A percentile compares a stretch with the other conserved stretches of the same genome.
Conservation (phyloP, 1,140 invertebrate species). For the Drosophila orosa region DNA sequence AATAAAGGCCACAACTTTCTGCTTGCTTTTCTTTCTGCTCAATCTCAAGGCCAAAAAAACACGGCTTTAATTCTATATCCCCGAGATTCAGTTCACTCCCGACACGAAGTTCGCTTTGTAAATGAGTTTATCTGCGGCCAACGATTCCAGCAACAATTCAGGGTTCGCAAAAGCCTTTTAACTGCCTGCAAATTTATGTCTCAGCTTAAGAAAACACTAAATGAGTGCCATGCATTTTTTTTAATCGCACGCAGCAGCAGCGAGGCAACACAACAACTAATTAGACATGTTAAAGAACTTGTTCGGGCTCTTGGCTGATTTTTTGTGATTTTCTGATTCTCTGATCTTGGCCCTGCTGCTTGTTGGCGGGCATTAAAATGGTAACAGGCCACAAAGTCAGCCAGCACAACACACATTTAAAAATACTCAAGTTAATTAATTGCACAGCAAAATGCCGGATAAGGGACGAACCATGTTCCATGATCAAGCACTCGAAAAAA, state of each 20-base stretch:
- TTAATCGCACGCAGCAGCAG: conserved; percentile 73
- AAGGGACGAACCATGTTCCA: conserved; percentile 22
- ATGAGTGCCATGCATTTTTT: conserved; percentile 81
- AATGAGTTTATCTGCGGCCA: conserved; percentile 46
- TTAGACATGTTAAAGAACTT: conserved; percentile 83
- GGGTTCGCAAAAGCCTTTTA: conserved; percentile 55
- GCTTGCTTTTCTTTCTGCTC: neutral
- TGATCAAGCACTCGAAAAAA: conserved; percentile 13
- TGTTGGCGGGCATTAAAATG: conserved; percentile 69
- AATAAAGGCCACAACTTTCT: too few species aligned
- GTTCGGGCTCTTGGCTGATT: conserved; percentile 55
- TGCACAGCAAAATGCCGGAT: conserved; percentile 70
- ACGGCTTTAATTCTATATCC: conserved; percentile 1
- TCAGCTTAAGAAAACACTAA: conserved; percentile 81
- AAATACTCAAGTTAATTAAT: conserved; percentile 82
- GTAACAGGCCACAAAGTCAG: conserved; percentile 70
- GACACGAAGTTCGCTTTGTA: conserved; percentile 13
- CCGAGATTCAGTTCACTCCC: conserved; percentile 2
- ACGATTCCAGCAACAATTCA: conserved; percentile 26
- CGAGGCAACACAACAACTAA: conserved; percentile 71
- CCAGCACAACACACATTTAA: conserved; percentile 78
- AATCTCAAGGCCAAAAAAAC: conserved; percentile 4
- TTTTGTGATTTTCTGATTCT: conserved; percentile 29
- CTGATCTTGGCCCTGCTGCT: conserved; percentile 28
- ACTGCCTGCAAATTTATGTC: conserved; percentile 80